Conservation (phyloP, 2,888 invertebrate genomes). For the Aromia moschata region DNA sequence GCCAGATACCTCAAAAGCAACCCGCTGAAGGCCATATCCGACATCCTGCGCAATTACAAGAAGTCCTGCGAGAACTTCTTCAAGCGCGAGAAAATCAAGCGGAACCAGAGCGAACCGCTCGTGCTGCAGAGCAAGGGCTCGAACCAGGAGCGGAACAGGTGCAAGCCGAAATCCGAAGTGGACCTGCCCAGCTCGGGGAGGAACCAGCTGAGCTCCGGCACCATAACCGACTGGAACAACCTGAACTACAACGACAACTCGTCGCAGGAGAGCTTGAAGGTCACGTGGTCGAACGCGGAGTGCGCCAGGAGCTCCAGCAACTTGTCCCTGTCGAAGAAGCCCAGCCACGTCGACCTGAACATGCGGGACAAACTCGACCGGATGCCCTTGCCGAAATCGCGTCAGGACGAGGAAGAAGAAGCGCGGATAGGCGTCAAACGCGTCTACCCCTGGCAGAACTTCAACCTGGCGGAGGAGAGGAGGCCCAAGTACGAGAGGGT, state of each 20-base stretch:
- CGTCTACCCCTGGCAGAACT: slow-evolving; percentile 44
- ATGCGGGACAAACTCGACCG: slow-evolving; percentile 29
- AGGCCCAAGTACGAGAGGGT: slow-evolving; percentile 12
- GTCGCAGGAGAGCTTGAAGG: slow-evolving; percentile 17
- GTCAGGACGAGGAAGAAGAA: background rate
- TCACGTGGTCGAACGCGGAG: slow-evolving; percentile 23
- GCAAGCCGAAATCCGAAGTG: slow-evolving; percentile 15
- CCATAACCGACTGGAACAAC: slow-evolving; percentile 6
- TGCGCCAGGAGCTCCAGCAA: slow-evolving; percentile 15
- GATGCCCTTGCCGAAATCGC: slow-evolving; percentile 18
- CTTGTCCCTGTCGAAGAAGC: slow-evolving; percentile 16
- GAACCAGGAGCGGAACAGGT: background rate
- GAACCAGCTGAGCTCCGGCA: background rate
- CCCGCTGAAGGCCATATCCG: slow-evolving; percentile 37
- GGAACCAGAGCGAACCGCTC: slow-evolving; percentile 37
- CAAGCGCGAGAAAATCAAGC: slow-evolving; percentile 25
- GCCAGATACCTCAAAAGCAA: slow-evolving; percentile 38
- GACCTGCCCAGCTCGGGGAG: slow-evolving; percentile 4
- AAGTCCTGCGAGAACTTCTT: slow-evolving; percentile 23
- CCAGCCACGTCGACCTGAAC: slow-evolving; percentile 23
- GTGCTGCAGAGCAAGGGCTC: slow-evolving; percentile 1
- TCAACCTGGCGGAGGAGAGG: slow-evolving; percentile 28
- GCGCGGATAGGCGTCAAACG: slow-evolving; percentile 18
- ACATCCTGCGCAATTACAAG: slow-evolving; percentile 37
- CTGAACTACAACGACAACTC: background rate